phyloP scores from a whole-genome alignment of 1,140 invertebrate genomes.

The Trachymyrmex cornetzi region DNA sequence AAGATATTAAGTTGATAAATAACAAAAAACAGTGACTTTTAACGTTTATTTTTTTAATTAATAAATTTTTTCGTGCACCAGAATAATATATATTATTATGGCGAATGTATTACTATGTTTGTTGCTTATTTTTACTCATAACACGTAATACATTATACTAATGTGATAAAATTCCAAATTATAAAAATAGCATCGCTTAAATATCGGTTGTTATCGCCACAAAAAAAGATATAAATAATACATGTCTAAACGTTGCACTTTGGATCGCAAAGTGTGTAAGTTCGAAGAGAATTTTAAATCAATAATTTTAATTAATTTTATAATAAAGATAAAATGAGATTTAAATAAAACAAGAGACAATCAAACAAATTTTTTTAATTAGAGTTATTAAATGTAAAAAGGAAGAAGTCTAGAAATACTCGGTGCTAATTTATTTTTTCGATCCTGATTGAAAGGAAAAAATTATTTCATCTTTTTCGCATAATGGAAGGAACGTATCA shows the following conservation, averaged over 20 bases:
- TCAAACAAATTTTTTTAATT: background rate
- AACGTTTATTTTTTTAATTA: background rate
- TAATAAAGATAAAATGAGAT: background rate
- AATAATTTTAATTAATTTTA: background rate
- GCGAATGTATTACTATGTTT: background rate
- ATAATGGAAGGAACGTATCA: background rate
- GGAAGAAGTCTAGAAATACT: background rate
- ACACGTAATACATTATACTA: background rate
- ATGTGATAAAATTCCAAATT: slow-evolving; percentile 14
- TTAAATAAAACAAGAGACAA: background rate
- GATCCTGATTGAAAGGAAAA: background rate
- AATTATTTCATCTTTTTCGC: slow-evolving; percentile 3
- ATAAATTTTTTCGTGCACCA: background rate
- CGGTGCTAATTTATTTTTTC: background rate
- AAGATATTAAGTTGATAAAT: background rate
- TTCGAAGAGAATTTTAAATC: slow-evolving; percentile 25
- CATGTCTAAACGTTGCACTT: slow-evolving; percentile 35
- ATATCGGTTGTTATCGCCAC: background rate
- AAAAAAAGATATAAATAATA: slow-evolving; percentile 19
- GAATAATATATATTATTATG: background rate
- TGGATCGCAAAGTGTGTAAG: slow-evolving; percentile 23
- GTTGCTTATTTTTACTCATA: background rate
- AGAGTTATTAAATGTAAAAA: background rate
- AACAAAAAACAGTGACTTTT: background rate
- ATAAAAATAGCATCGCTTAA: background rate